Percentiles rank a stretch among this genome's conserved stretches.
Evolutionary conservation across 1,140 invertebrate genomes (phyloP).

Genomic region (Marisa cornuarietis): DNA sequence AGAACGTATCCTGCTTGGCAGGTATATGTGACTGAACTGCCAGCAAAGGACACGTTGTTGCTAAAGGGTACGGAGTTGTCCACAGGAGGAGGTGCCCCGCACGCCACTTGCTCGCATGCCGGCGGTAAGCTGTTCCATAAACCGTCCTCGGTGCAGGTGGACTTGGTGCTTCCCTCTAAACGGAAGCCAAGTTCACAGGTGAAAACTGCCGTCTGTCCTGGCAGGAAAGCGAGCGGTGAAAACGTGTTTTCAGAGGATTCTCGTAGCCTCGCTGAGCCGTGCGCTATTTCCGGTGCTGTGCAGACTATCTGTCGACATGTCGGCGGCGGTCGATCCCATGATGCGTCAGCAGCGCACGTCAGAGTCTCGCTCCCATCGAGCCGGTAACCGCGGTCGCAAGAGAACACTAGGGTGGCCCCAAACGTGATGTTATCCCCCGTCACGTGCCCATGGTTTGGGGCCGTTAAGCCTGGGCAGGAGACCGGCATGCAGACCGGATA

Average conservation of each 20-base stretch:
- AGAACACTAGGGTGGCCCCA: constrained; percentile 9
- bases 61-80: neutral
- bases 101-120: constrained; percentile 10
- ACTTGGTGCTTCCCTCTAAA: neutral
- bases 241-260: neutral
- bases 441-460: constrained; percentile 6
- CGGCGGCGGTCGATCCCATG: constrained; percentile 31
- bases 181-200: constrained; percentile 33
- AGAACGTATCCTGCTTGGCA: constrained; percentile 65
- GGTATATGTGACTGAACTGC: constrained; percentile 63
- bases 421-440: constrained; percentile 22
- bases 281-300: neutral
- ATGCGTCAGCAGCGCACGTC: constrained; percentile 32
- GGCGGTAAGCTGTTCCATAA: constrained; percentile 17
- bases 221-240: neutral
- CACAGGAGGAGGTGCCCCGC: constrained; percentile 16
- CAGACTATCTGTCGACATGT: constrained; percentile 28
- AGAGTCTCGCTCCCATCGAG: constrained; percentile 36
- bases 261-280: neutral
- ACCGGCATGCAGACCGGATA: constrained; percentile 38
- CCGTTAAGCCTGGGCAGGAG: constrained; percentile 37
- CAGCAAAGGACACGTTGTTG: neutral
- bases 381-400: constrained; percentile 36
- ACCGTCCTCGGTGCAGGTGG: constrained; percentile 18
- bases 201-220: constrained; percentile 34